phyloP scores from a whole-genome alignment of 2,113 vertebrate species.

The Nesospiza acunhae region DNA sequence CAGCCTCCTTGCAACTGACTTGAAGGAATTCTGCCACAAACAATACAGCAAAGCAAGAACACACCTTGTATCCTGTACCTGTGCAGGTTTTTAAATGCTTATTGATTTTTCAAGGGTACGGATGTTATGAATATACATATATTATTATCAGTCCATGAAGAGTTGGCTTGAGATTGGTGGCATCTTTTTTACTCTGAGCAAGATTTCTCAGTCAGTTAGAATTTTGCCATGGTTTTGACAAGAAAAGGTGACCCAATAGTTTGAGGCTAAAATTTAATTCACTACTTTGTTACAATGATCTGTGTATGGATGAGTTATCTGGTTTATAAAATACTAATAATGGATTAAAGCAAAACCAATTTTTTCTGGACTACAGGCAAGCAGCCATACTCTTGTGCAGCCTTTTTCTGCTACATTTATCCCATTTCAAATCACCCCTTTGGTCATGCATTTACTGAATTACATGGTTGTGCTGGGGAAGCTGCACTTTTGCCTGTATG shows the following conservation, averaged over 20 bases:
- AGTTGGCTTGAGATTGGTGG: fast-evolving
- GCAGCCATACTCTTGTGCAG: neutral
- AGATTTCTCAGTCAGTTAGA: neutral
- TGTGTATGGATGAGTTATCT: neutral
- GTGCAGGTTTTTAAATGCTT: neutral
- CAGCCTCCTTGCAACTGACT: neutral
- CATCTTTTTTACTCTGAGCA: neutral
- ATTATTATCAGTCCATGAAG: neutral
- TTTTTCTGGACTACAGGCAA: neutral
- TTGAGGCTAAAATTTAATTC: neutral
- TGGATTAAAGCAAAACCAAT: neutral
- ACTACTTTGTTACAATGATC: neutral
- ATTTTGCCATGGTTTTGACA: neutral
- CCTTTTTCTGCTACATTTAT: neutral
- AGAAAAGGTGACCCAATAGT: neutral
- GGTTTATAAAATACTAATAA: neutral
- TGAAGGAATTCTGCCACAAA: neutral
- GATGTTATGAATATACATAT: neutral
- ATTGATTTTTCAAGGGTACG: neutral
- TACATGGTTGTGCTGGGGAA: neutral
- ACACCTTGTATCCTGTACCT: neutral
- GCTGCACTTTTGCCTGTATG: neutral
- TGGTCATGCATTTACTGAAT: neutral
- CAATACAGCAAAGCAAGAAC: neutral
- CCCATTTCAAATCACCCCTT: neutral